Evolutionary conservation across 2,113 vertebrate species (phyloP).

Genomic region (Tachysurus fulvidraco): DNA sequence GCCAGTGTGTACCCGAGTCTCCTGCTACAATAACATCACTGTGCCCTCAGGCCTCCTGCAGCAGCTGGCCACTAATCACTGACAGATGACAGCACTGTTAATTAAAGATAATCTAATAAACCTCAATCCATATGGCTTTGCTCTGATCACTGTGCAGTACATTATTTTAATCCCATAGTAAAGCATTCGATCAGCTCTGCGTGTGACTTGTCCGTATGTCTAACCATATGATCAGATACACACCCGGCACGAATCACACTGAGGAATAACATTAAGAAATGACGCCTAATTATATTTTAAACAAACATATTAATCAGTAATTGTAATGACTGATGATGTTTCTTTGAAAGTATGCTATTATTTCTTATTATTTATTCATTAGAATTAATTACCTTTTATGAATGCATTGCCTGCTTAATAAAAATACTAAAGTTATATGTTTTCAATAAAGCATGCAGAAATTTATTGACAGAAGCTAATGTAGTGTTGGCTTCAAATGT

Average conservation of each 20-base stretch:
- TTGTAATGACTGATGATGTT: not conserved
- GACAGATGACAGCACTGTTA: constrained; percentile 62
- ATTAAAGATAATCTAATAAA: constrained; percentile 69
- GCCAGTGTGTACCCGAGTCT: constrained; percentile 44
- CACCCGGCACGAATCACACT: constrained; percentile 2
- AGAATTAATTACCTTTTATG: constrained; percentile 13
- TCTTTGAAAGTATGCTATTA: constrained; percentile 13
- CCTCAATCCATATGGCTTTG: constrained; percentile 61
- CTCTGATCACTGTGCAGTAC: constrained; percentile 56
- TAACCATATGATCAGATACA: constrained; percentile 20
- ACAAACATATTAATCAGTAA: constrained; percentile 14
- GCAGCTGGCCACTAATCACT: constrained; percentile 67
- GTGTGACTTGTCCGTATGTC: constrained; percentile 37
- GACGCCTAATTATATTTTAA: constrained; percentile 23
- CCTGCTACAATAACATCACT: constrained; percentile 46
- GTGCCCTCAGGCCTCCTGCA: constrained; percentile 49
- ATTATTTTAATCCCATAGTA: constrained; percentile 53
- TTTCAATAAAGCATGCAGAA: constrained; percentile 1
- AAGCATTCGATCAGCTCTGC: constrained; percentile 57
- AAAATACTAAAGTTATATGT: not conserved
- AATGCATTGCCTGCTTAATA: not conserved
- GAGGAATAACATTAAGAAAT: constrained; percentile 15
- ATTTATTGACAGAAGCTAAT: constrained; percentile 24
- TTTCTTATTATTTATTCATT: constrained; percentile 13
- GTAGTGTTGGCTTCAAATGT: not conserved